phyloP scores from a whole-genome alignment of 2,888 invertebrate genomes.

The Melinaea marsaeus region DNA sequence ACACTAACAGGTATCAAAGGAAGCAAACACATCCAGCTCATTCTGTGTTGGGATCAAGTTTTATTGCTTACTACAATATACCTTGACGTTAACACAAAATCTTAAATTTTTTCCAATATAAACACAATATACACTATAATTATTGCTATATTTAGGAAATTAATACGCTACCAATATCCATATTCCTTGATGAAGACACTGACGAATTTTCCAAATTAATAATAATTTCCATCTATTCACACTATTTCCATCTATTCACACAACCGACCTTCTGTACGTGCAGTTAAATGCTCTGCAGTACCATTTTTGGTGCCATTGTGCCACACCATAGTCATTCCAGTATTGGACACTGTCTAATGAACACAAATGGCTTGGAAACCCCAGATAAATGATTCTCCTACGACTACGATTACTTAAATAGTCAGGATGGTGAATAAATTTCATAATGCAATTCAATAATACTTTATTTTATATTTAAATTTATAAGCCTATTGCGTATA shows the following conservation, averaged over 20 bases:
- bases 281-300: slow-evolving; percentile 51
- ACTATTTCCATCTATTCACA: slow-evolving; percentile 23
- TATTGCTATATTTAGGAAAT: too few relatives aligned
- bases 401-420: too few relatives aligned
- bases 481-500: too few relatives aligned
- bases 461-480: too few relatives aligned
- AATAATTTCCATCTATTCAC: too few relatives aligned
- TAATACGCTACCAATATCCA: not conserved
- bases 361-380: slow-evolving; percentile 59
- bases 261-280: slow-evolving; percentile 34
- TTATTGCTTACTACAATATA: slow-evolving; percentile 16
- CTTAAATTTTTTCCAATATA: too few relatives aligned
- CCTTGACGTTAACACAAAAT: not conserved
- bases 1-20: slow-evolving; percentile 33
- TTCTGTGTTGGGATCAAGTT: slow-evolving; percentile 19
- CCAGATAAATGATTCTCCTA: slow-evolving; percentile 46
- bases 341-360: slow-evolving; percentile 67
- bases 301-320: slow-evolving; percentile 55
- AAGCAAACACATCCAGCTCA: slow-evolving; percentile 20
- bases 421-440: too few relatives aligned
- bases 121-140: too few relatives aligned
- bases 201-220: not conserved
- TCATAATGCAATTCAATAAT: too few relatives aligned
- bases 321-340: slow-evolving; percentile 59
- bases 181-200: not conserved